These are phyloP conservation scores for Etheostoma cragini DNA, from an alignment of 2,113 vertebrate genomes.

Conservation along the genomic window DNA sequence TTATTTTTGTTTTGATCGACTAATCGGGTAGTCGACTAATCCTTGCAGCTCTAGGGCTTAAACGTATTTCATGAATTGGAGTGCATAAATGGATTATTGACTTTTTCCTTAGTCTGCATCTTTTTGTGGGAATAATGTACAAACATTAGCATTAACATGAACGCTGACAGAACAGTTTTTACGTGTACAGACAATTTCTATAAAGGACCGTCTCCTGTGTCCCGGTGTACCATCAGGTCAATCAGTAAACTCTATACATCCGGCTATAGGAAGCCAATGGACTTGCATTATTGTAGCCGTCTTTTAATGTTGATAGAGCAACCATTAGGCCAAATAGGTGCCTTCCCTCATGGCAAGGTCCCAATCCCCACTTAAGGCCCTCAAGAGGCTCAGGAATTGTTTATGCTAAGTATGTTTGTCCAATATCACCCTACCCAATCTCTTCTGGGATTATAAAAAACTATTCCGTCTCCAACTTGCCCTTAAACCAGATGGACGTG, in stretches of 20 bases:
- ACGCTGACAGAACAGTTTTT: slow-evolving; percentile 56
- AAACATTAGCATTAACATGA: slow-evolving; percentile 44
- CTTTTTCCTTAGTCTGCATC: slow-evolving; percentile 21
- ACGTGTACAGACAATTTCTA: slow-evolving; percentile 37
- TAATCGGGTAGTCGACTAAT: too few relatives aligned
- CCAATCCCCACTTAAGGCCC: slow-evolving; percentile 61
- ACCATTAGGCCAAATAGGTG: slow-evolving; percentile 70
- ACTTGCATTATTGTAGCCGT: slow-evolving; percentile 48
- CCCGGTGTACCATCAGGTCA: slow-evolving; percentile 37
- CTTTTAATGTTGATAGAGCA: slow-evolving; percentile 60
- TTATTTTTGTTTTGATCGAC: too few relatives aligned
- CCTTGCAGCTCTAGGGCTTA: too few relatives aligned
- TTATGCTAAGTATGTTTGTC: slow-evolving; percentile 55
- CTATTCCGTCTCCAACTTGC: slow-evolving; percentile 8
- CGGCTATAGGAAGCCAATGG: slow-evolving; percentile 42
- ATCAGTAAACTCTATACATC: slow-evolving; percentile 59
- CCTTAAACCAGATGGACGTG: slow-evolving; percentile 22
- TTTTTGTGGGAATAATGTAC: slow-evolving; percentile 11
- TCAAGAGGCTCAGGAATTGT: slow-evolving; percentile 48
- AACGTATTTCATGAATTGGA: neutral
- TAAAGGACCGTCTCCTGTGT: slow-evolving; percentile 23
- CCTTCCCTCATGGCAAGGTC: slow-evolving; percentile 52
- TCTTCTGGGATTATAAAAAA: slow-evolving; percentile 15
- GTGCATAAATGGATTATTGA: neutral
- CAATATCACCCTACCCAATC: slow-evolving; percentile 28